These are phyloP conservation scores for Sphaeramia orbicularis DNA, from an alignment of 2,797 vertebrate species.

Conservation along the genomic window DNA sequence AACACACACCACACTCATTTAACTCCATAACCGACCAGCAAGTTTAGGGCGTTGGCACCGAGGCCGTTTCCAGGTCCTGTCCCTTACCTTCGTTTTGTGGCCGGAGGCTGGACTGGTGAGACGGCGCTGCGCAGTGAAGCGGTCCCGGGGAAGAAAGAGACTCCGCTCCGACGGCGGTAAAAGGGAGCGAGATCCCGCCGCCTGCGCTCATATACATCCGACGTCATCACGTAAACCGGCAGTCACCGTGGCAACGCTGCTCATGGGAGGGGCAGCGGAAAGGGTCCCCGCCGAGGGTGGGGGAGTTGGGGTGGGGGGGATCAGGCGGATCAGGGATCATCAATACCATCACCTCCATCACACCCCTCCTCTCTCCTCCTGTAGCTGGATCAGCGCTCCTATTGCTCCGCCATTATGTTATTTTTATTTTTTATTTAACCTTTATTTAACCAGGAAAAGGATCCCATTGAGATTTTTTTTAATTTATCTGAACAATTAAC, in stretches of 20 bases:
- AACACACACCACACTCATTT: background rate
- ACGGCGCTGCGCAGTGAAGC: constrained; percentile 80
- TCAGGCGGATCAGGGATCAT: background rate
- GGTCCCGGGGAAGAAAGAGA: constrained; percentile 81
- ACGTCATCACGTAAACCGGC: constrained; percentile 93
- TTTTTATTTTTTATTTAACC: no score
- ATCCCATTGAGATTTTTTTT: no score
- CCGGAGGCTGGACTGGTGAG: constrained; percentile 59
- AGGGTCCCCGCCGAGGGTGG: constrained; percentile 14
- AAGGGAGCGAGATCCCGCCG: constrained; percentile 93
- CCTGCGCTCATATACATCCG: constrained; percentile 96
- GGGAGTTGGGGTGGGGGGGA: no score
- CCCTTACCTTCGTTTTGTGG: constrained; percentile 72
- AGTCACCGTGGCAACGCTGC: constrained; percentile 83
- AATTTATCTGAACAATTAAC: no score
- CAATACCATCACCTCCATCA: background rate
- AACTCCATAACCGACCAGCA: background rate
- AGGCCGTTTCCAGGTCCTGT: background rate
- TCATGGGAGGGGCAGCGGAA: constrained; percentile 60
- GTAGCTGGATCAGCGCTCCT: no score
- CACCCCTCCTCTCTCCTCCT: background rate
- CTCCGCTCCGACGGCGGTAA: constrained; percentile 94
- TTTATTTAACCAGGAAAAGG: no score
- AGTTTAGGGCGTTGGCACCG: constrained; percentile 17
- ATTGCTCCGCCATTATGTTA: no score